Percentiles rank a stretch among this genome's conserved stretches.
Evolutionary conservation across 2,113 vertebrate genomes (phyloP).

Genomic region (Saccopteryx bilineata): DNA sequence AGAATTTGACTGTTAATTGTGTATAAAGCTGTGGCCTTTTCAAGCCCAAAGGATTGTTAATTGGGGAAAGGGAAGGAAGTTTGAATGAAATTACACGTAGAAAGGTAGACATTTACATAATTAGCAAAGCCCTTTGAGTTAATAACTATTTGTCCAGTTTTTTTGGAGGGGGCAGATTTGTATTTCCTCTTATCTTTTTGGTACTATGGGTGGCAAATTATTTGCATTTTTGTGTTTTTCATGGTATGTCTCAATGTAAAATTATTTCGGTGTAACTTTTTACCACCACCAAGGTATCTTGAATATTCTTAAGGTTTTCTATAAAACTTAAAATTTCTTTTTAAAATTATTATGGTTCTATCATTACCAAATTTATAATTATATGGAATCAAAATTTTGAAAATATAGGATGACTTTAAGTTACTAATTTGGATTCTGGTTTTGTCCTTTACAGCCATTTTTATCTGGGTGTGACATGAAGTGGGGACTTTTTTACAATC

Average conservation of each 20-base stretch:
- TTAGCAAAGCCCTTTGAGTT: conserved; percentile 61
- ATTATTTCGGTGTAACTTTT: conserved; percentile 54
- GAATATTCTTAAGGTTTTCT: conserved; percentile 58
- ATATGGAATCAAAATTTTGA: neutral
- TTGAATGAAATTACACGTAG: conserved; percentile 77
- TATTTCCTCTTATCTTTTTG: conserved; percentile 47
- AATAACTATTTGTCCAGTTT: conserved; percentile 49
- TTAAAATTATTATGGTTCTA: neutral
- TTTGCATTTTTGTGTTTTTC: conserved; percentile 58
- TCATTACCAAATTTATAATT: conserved; percentile 15
- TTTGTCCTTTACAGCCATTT: conserved; percentile 4
- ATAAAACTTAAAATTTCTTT: conserved; percentile 8
- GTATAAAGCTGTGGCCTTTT: conserved; percentile 86
- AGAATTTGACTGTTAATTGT: conserved; percentile 90
- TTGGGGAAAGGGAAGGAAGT: conserved; percentile 77
- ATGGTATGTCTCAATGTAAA: conserved; percentile 1
- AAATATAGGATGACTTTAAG: neutral
- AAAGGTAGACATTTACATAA: conserved; percentile 76
- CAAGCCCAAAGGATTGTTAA: conserved; percentile 79
- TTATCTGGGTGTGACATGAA: neutral
- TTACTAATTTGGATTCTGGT: neutral
- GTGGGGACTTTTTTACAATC: neutral
- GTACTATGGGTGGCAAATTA: neutral
- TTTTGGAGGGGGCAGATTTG: neutral
- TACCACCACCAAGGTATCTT: neutral